Percentiles rank a stretch among this genome's conserved stretches.
These are phyloP conservation scores for Bibio marci DNA, from an alignment of 2,888 invertebrate species.

Conservation along the genomic window DNA sequence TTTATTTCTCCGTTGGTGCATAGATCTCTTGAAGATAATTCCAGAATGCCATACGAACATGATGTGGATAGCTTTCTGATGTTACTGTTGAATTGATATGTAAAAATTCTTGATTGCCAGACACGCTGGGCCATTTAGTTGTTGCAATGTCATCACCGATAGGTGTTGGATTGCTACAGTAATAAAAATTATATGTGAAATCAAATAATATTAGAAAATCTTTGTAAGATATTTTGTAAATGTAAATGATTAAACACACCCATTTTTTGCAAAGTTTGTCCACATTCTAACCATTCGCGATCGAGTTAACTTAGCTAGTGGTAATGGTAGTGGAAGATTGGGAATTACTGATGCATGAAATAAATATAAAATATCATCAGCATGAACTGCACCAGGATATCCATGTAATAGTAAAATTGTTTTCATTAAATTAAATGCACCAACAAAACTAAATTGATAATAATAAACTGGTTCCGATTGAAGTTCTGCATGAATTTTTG, in stretches of 20 bases:
- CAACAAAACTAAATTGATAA: slow-evolving; percentile 8
- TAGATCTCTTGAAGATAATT: slow-evolving; percentile 26
- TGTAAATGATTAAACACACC: slow-evolving; percentile 21
- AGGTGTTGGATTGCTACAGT: slow-evolving; percentile 33
- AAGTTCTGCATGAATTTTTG: slow-evolving; percentile 4
- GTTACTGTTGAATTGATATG: slow-evolving; percentile 31
- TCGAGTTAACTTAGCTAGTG: slow-evolving; percentile 27
- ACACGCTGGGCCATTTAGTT: slow-evolving; percentile 29
- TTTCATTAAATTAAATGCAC: slow-evolving; percentile 7
- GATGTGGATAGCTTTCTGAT: slow-evolving; percentile 30
- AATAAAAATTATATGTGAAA: not conserved
- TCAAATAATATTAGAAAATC: not conserved
- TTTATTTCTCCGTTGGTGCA: no score
- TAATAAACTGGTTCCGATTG: slow-evolving; percentile 6
- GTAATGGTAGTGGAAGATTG: slow-evolving; percentile 17
- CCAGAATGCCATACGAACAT: slow-evolving; percentile 33
- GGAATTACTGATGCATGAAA: slow-evolving; percentile 19
- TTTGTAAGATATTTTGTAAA: no score
- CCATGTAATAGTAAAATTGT: slow-evolving; percentile 2
- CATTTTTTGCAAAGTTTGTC: slow-evolving; percentile 35
- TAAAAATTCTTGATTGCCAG: slow-evolving; percentile 28
- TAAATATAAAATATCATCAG: slow-evolving; percentile 29
- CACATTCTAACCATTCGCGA: slow-evolving; percentile 31
- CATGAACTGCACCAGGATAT: slow-evolving; percentile 22
- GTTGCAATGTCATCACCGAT: slow-evolving; percentile 29